These are phyloP conservation scores for Pheosia gnoma DNA, from an alignment of 2,888 invertebrate genomes.

Conservation along the genomic window DNA sequence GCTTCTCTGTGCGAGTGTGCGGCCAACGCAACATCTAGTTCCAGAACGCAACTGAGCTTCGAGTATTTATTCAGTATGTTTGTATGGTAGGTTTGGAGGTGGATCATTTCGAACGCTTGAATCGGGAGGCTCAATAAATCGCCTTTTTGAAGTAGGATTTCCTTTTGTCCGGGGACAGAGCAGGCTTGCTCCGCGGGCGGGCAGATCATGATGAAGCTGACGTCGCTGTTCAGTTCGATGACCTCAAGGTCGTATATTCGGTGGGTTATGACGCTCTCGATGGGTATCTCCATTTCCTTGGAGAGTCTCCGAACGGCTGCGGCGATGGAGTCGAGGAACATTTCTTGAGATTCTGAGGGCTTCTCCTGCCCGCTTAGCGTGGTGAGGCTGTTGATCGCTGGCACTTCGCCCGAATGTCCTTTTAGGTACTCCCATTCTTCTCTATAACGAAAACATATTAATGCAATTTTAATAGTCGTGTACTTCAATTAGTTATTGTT, in stretches of 20 bases:
- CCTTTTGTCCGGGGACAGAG: slow-evolving; percentile 93
- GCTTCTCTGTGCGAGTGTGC: slow-evolving; percentile 97
- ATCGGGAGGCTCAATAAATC: slow-evolving; percentile 96
- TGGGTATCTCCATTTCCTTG: slow-evolving; percentile 90
- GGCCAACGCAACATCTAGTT: slow-evolving; percentile 95
- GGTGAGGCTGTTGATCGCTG: slow-evolving; percentile 63
- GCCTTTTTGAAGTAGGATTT: slow-evolving; percentile 92
- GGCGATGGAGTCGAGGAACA: slow-evolving; percentile 91
- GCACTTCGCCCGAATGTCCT: slow-evolving; percentile 76
- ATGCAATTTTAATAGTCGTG: neutral
- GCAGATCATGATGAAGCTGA: slow-evolving; percentile 95
- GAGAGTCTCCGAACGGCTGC: slow-evolving; percentile 90
- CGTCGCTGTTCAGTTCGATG: slow-evolving; percentile 94
- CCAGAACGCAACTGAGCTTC: slow-evolving; percentile 95
- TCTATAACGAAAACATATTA: slow-evolving; percentile 75
- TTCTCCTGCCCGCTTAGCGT: slow-evolving; percentile 65
- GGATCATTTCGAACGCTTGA: slow-evolving; percentile 97
- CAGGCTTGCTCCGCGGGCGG: slow-evolving; percentile 97
- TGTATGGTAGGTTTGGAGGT: slow-evolving; percentile 96
- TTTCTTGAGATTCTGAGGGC: slow-evolving; percentile 90
- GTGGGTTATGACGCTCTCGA: slow-evolving; percentile 88
- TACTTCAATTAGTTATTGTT: no score
- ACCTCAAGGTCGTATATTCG: slow-evolving; percentile 97
- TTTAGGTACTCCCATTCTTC: slow-evolving; percentile 98
- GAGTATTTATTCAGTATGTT: slow-evolving; percentile 96